phyloP scores from a whole-genome alignment of 2,888 invertebrate species.

The Syrista parreyssii region DNA sequence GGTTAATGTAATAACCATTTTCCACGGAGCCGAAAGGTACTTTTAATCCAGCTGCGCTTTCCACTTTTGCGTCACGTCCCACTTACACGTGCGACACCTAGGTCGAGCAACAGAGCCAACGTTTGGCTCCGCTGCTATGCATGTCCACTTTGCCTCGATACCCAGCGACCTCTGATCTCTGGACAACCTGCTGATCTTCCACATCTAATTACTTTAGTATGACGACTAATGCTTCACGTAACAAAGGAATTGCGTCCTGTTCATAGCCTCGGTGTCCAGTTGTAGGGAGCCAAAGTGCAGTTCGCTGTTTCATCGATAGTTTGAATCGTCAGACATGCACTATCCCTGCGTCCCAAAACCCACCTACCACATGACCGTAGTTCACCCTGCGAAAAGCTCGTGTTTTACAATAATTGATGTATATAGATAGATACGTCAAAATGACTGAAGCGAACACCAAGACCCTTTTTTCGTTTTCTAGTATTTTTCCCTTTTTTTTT shows the following conservation, averaged over 20 bases:
- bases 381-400: neutral
- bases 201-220: neutral
- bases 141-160: neutral
- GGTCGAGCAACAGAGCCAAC: neutral
- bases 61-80: neutral
- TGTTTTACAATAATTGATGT: conserved; percentile 43
- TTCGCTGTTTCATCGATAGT: conserved; percentile 52
- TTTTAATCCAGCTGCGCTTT: neutral
- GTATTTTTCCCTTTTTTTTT: neutral
- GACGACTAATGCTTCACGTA: neutral
- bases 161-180: neutral
- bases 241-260: neutral
- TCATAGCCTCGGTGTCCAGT: conserved; percentile 27
- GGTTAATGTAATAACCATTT: conserved; percentile 30
- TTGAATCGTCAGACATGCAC: conserved; percentile 55
- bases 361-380: neutral
- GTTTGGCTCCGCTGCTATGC: neutral
- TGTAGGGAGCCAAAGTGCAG: conserved; percentile 57
- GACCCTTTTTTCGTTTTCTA: conserved; percentile 16
- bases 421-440: conserved; percentile 24
- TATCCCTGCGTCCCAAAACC: neutral
- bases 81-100: neutral
- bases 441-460: neutral
- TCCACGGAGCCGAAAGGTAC: conserved; percentile 18
- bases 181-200: neutral